These are phyloP conservation scores for Camelus dromedarius DNA, from an alignment of 2,113 vertebrate species.

Conservation along the genomic window DNA sequence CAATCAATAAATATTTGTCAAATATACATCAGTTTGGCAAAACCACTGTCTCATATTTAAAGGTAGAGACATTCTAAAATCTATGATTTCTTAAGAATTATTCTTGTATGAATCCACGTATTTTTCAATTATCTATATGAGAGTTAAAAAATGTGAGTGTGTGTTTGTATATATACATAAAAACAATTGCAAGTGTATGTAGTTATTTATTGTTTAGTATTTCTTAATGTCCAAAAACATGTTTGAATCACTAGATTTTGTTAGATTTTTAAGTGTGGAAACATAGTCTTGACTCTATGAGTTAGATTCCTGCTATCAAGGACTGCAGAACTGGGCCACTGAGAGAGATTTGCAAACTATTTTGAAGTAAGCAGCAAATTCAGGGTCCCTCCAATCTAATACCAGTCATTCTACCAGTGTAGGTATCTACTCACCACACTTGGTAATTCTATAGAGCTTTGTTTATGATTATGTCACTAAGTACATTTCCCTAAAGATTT, in stretches of 20 bases:
- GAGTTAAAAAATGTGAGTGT: not conserved
- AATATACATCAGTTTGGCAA: not conserved
- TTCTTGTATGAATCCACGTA: not conserved
- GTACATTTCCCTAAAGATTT: conserved; percentile 10
- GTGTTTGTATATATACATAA: not conserved
- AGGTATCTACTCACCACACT: not conserved
- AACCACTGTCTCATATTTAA: not conserved
- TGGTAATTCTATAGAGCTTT: not conserved
- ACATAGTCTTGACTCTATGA: not conserved
- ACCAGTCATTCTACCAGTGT: not conserved
- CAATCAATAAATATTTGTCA: not conserved
- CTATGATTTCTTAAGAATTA: not conserved
- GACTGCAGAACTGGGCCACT: not conserved
- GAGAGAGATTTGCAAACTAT: not conserved
- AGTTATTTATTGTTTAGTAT: not conserved
- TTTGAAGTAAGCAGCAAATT: not conserved
- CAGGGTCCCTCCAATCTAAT: not conserved
- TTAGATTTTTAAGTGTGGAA: not conserved
- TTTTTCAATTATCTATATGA: not conserved
- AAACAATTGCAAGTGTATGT: not conserved
- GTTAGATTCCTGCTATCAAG: not conserved
- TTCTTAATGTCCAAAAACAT: not conserved
- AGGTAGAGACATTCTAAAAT: not conserved
- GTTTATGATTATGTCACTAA: conserved; percentile 17
- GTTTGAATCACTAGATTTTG: not conserved